Evolutionary conservation across 2,888 invertebrate species (phyloP), one percentile per base, ranked within the genome.

Genomic region (Napeogenes sylphis): DNA sequence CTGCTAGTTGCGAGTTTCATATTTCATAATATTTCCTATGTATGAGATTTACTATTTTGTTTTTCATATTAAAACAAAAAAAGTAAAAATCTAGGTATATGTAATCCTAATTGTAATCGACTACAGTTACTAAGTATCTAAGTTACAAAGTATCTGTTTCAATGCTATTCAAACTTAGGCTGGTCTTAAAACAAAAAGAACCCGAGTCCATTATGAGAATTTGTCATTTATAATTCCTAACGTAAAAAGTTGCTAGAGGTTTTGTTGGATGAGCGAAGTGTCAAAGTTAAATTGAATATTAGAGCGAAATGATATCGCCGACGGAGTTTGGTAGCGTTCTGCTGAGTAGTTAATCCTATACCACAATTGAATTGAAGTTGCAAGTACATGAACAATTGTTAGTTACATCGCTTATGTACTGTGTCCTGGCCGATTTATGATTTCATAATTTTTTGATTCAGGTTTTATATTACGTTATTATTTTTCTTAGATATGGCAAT

Each of bases 201-300:
- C 54, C 45, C 38, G 51, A 59, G 45, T 55, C 51, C 63, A 58
- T 55, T 59, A 57, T 51, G 61, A 62, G 67, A 67, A 66, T 66
- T 66, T 69, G 69, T 66, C 71, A 69, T 65, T 70, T 70, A 72
- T 67, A 69, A 67, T 70, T 72, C 67, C 65, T 70, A 67, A 81
- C 79, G 81, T 82, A 84, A 85, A 87, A 85, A 82, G 80, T 83
- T 80, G 79, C 77, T 83, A 80, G 78, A 80, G 86, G 85, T 85
- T 85, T 81, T 80, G 82, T 84, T 79, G 79, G 84, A 83, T 81
- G 82, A 76, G 81, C 78, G 77, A 89, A 90, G 88, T 89, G 90
- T 90, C 90, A 89, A 90, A 90, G 88, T 90, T 90, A 89, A 90
- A 90, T 90, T 90, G 90, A 90, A 90, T 90, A 89, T 90, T 90